Conservation (phyloP, 2,888 invertebrate genomes). For the Cistogaster globosa region DNA sequence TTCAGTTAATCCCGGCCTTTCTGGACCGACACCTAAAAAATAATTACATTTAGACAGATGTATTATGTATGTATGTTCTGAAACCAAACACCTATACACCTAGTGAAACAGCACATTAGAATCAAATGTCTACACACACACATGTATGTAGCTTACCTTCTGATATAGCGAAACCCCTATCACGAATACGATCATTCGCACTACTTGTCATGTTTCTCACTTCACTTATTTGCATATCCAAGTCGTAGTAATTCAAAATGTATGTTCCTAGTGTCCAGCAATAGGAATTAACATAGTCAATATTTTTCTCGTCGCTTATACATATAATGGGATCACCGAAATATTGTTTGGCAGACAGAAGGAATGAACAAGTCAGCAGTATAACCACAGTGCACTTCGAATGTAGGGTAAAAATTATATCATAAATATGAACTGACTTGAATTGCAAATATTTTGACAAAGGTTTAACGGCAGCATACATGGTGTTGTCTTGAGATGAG, state of each 20-base stretch:
- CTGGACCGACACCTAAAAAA: constrained; percentile 77
- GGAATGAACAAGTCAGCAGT: constrained; percentile 88
- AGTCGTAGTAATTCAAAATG: constrained; percentile 81
- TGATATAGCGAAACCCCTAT: constrained; percentile 81
- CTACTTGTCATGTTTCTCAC: constrained; percentile 47
- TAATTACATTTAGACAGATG: no score
- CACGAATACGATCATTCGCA: constrained; percentile 14
- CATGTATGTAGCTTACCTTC: constrained; percentile 77
- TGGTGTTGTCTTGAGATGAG: constrained; percentile 80
- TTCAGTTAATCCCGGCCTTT: constrained; percentile 74
- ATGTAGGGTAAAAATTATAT: constrained; percentile 89
- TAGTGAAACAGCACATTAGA: no score
- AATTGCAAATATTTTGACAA: constrained; percentile 85
- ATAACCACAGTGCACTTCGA: constrained; percentile 88
- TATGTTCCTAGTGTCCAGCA: constrained; percentile 92
- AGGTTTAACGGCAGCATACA: constrained; percentile 87
- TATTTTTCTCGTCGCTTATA: constrained; percentile 84
- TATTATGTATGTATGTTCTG: no score
- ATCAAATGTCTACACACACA: no score
- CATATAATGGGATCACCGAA: constrained; percentile 94
- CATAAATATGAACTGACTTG: constrained; percentile 88
- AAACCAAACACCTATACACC: no score
- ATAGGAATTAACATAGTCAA: constrained; percentile 88
- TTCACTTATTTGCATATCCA: constrained; percentile 39
- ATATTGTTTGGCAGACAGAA: constrained; percentile 92